A percentile compares a stretch with the other conserved stretches of the same genome.
Evolutionary conservation across 2,888 invertebrate genomes (phyloP).

Genomic region (Zaprionus obscuricornis): DNA sequence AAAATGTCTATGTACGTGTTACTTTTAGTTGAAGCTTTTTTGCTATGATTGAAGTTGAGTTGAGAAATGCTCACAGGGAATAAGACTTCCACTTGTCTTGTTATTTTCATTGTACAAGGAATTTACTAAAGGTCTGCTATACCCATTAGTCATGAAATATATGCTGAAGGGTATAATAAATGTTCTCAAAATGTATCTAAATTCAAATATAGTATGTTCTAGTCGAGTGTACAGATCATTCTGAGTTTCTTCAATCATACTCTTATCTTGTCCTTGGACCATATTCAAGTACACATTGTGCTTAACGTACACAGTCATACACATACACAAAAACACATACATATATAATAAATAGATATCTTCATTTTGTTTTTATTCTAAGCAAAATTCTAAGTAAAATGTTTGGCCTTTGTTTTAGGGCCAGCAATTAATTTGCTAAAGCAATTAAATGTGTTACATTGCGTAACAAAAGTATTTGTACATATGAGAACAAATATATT

Average conservation of each 20-base stretch:
- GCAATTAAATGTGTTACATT: slow-evolving; percentile 48
- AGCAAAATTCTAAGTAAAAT: slow-evolving; percentile 16
- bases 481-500: slow-evolving; percentile 29
- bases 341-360: not conserved
- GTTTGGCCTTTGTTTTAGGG: slow-evolving; percentile 40
- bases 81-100: slow-evolving; percentile 22
- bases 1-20: no score
- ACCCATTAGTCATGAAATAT: no score
- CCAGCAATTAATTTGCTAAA: slow-evolving; percentile 48
- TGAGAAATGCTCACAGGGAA: slow-evolving; percentile 7
- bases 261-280: not conserved
- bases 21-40: not conserved
- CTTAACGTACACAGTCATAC: no score
- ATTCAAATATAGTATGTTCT: no score
- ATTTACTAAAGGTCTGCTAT: slow-evolving; percentile 29
- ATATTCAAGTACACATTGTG: slow-evolving; percentile 1
- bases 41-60: slow-evolving; percentile 21
- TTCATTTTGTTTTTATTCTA: slow-evolving; percentile 15
- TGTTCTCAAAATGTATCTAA: no score
- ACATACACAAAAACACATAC: not conserved
- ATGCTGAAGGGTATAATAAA: no score
- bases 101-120: slow-evolving; percentile 35
- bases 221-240: no score
- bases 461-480: slow-evolving; percentile 10
- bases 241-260: no score